Percentiles rank a stretch among this genome's conserved stretches.
phyloP scores from a whole-genome alignment of 2,797 vertebrate genomes.

The Manis pentadactyla region DNA sequence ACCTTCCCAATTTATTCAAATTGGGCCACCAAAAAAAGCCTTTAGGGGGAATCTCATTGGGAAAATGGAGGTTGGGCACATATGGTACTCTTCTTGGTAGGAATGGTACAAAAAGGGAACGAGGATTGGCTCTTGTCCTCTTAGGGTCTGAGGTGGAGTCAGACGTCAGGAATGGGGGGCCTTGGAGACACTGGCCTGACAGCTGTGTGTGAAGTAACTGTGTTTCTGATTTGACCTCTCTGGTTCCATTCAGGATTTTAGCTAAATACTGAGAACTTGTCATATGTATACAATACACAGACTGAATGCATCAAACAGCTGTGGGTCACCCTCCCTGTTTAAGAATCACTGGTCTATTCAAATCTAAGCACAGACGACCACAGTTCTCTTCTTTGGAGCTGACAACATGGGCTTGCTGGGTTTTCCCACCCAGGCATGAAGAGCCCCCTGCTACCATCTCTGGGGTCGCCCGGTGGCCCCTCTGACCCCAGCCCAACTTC shows the following conservation, averaged over 20 bases:
- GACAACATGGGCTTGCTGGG: not conserved
- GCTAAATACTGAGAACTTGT: not conserved
- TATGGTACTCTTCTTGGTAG: not conserved
- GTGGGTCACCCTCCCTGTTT: not conserved
- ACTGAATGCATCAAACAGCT: accelerated
- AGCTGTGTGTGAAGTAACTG: accelerated
- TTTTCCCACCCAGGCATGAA: accelerated
- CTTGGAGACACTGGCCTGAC: accelerated
- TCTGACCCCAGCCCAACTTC: too few species aligned
- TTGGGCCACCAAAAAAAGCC: not conserved
- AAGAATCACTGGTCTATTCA: not conserved
- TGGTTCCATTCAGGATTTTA: not conserved
- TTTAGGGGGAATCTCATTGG: accelerated
- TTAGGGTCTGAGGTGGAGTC: not conserved
- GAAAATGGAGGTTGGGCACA: not conserved
- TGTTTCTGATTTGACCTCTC: not conserved
- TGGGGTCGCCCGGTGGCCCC: not conserved
- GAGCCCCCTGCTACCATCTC: accelerated
- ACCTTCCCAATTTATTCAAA: not conserved
- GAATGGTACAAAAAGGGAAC: not conserved
- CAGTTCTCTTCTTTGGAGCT: not conserved
- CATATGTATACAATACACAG: accelerated
- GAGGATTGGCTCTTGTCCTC: accelerated
- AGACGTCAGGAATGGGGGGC: accelerated
- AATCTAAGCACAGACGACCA: not conserved